Evolutionary conservation across 2,888 invertebrate genomes (phyloP), one percentile per base, ranked within the genome.

Genomic region (Diaphora mendica): DNA sequence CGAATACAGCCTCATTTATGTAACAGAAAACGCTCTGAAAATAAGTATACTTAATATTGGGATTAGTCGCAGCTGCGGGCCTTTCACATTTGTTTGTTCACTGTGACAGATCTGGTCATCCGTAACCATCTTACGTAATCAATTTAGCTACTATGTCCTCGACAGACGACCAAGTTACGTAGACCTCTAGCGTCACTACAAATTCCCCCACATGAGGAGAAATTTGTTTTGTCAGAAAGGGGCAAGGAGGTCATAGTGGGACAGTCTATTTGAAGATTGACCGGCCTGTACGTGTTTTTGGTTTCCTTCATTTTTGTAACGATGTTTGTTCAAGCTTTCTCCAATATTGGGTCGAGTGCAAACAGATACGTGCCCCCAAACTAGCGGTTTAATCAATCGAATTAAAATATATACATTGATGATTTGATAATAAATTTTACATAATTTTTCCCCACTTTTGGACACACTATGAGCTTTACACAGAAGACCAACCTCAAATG

Each of bases 31-130:
- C 35, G 68, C 42, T 64, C 30, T 30, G 30, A 55, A 73, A 72
- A 77, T 77, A 79, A 71, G 59, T 77, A 72, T 76, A 73, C 66
- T 76, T 79, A 78, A 80, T 83, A 80, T 68, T n/a, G 42, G 76
- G 71, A 81, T 84, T 83, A 83, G 79, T 65, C 77, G 59, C 82
- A 83, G 81, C 79, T 81, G 79, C 70, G 76, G 72, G 68, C 65
- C 42, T 77, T 76, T 59, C 77, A 74, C 83, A 79, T 82, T 81
- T 85, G 83, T 86, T 86, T 83, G 81, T 68, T 26, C 68, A 71
- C 71, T n/a, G 73, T 84, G 86, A 86, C 82, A 80, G 83, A 87
- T 86, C 79, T 82, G 83, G 79, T 81, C 86, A 84, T 86, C 82
- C 76, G 79, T 85, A 79, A 80, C 82, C 79, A 81, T 80, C 85